These are phyloP conservation scores for Cryptus viduatorius DNA, from an alignment of 2,888 invertebrate species.

Conservation along the genomic window DNA sequence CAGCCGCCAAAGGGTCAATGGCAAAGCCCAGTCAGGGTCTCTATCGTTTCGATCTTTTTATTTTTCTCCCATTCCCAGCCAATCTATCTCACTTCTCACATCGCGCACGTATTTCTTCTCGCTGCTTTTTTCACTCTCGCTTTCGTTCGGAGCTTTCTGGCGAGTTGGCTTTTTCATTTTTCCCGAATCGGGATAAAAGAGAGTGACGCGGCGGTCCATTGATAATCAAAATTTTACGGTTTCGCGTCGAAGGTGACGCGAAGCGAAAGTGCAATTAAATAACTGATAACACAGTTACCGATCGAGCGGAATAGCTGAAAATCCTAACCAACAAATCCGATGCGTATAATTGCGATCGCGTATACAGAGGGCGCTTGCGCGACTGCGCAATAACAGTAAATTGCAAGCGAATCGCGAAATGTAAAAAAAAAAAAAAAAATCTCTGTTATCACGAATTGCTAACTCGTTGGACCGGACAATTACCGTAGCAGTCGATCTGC, in stretches of 20 bases:
- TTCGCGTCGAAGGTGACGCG: neutral
- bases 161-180: neutral
- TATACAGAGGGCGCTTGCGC: too few species aligned
- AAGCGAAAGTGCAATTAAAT: neutral
- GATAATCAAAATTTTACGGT: neutral
- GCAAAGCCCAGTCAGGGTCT: conserved; percentile 8
- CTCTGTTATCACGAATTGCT: neutral
- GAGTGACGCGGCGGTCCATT: neutral
- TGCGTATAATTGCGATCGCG: too few species aligned
- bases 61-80: conserved; percentile 10
- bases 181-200: neutral
- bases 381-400: neutral
- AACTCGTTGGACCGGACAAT: neutral
- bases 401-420: neutral
- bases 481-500: conserved; percentile 15
- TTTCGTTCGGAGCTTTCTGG: conserved; percentile 5
- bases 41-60: neutral
- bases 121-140: conserved; percentile 36
- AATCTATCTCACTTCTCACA: conserved; percentile 13
- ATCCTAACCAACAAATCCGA: neutral
- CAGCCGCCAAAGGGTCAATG: conserved; percentile 44
- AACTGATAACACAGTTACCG: neutral
- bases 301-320: neutral
- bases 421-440: conserved; percentile 33
- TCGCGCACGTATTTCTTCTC: conserved; percentile 12